Base-by-base conservation (phyloP, 2,888 invertebrate species). In the Diogma glabrata region DNA sequence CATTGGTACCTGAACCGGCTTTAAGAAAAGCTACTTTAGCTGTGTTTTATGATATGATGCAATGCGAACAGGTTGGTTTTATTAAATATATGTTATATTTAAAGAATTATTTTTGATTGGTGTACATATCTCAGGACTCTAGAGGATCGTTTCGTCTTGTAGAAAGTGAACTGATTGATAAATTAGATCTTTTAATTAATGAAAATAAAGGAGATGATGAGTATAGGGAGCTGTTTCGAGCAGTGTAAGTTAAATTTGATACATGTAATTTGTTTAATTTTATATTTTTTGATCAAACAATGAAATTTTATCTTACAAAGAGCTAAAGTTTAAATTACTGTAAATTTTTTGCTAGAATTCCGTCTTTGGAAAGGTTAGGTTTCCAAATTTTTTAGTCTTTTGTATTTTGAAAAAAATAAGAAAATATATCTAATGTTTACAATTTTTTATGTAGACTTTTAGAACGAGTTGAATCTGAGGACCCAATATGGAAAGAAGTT, bases 21-120 rank as follows among this genome's bases (percentile, higher is more conserved):
- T 67, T 96, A 7, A 77, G 95, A 0, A 85, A 90, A 58, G 90
- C 91, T 0, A 94, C 93, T 0, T 70, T 95, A 10, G 89, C 91
- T 7, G 91, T 95, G 43, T 87, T 95, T 60, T 94, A 91, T 61
- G 91, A 94, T 59, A 87, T 96, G 78, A 94, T 96, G 88, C 89
- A 93, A 58, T 89, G 89, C 60, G 94, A 95, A 63, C 84, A 74
- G 75, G 63, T 67, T 50, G 47, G 56, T 4, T 14, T 19, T 14
- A 5, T 22, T 20, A 19, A 51, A 16, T 12, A 33, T 36, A 47
- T 8, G 12, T 14, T 45, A 10, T 20, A 33, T 47, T 19, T 30
- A 10, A 38, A 16, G 10, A 38, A 23, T 26, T 40, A 12, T 22
- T 12, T 30, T 49, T 43, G n/a, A n/a, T n/a, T n/a, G n/a, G n/a